Evolutionary conservation across 2,797 vertebrate species (phyloP), one percentile per base, ranked within the genome.

Genomic region (Eremophila alpestris): DNA sequence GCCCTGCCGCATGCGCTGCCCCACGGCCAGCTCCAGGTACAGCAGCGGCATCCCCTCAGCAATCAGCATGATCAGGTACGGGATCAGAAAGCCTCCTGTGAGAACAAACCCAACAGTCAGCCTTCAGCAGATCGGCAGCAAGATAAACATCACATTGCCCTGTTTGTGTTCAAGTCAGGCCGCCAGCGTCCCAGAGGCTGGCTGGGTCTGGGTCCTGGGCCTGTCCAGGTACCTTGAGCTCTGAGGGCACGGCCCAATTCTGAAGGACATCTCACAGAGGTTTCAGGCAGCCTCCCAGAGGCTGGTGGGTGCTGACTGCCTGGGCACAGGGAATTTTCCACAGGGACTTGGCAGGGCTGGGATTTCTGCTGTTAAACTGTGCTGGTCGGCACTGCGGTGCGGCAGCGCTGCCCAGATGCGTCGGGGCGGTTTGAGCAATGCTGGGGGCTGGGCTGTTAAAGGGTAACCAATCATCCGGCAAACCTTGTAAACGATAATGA

Each of bases 21-120:
- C 99, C 68, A 99, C 98, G 0, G 99, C 98, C 68, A 99, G 97
- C 90, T 99, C 99, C 98, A 99, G 38, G 97, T 98, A 99, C 76
- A 99, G 98, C 74, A 99, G 98, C 0, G 99, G 99, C 92, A 99
- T 97, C 2, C 99, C 99, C 97, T 99, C 99, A 6, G 99, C 90
- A 2, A 99, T 3, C 87, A 99, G 97, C 99, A 99, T 99, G 89
- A 99, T 34, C 11, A 99, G 1, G 85, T 99, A 99, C 0, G 99
- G 99, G 79, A 99, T 98, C 96, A 99, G 83, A 95, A 99, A 99
- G 2, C 99, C 99, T 16, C 99, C 99, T 99, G 97, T 11, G 45
- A 93, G 88, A 63, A 65, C 54, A 83, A 55, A 17, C 9, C 55
- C 36, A 75, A 43, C 11, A 69, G 56, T 7, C 0, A 3, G n/a